These are phyloP conservation scores for Cataglyphis albicans DNA, from an alignment of 2,888 invertebrate species.

Conservation along the genomic window DNA sequence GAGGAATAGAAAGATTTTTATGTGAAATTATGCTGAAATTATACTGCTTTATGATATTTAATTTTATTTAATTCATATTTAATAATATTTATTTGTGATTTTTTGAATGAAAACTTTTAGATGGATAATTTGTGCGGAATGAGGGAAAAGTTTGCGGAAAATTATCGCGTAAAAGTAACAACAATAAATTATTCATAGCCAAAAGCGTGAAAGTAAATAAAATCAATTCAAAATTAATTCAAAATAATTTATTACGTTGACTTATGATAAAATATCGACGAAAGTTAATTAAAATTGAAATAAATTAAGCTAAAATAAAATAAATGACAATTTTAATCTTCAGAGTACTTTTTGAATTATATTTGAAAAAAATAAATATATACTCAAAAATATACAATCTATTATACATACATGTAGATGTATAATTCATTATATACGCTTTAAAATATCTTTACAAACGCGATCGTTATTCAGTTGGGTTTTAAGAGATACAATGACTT, in stretches of 20 bases:
- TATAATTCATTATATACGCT: neutral
- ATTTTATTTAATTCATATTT: neutral
- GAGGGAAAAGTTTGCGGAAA: neutral
- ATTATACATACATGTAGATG: neutral
- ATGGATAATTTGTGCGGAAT: too few relatives aligned
- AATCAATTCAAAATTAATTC: neutral
- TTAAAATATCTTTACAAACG: neutral
- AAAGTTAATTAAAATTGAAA: neutral
- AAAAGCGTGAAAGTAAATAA: neutral
- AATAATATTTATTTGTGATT: neutral
- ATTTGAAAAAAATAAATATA: neutral
- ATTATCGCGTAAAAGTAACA: neutral
- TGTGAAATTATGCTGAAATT: neutral
- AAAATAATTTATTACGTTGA: neutral
- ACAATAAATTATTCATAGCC: neutral
- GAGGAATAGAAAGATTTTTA: neutral
- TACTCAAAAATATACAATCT: neutral
- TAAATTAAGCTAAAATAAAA: neutral
- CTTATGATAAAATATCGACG: neutral
- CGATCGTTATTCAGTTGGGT: neutral
- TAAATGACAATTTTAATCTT: neutral
- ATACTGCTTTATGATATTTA: neutral
- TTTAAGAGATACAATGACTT: neutral
- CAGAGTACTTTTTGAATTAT: neutral
- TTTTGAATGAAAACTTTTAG: neutral